phyloP scores from a whole-genome alignment of 1,140 invertebrate species.

The Diorhabda sublineata region DNA sequence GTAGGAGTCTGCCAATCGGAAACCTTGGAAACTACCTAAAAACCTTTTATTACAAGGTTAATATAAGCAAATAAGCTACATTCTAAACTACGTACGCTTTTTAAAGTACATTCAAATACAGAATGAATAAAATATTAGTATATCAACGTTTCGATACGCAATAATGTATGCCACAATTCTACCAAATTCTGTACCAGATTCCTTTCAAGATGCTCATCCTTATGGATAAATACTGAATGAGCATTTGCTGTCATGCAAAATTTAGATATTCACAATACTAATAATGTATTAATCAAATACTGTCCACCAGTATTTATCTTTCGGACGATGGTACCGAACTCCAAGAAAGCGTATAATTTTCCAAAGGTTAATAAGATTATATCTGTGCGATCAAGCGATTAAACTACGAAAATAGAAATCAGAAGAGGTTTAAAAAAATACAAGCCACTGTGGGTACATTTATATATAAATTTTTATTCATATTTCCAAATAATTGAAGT shows the following conservation, averaged over 20 bases:
- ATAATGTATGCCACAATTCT: not conserved
- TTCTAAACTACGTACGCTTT: slow-evolving; percentile 38
- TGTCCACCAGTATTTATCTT: not conserved
- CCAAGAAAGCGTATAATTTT: not conserved
- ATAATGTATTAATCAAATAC: too few relatives aligned
- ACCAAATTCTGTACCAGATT: not conserved
- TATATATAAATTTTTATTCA: not conserved
- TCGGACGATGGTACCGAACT: not conserved
- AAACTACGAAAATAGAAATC: not conserved
- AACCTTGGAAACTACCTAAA: slow-evolving; percentile 35
- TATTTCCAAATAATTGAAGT: too few relatives aligned
- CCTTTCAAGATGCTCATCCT: not conserved
- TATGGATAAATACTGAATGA: not conserved
- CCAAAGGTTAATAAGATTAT: not conserved
- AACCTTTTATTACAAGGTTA: slow-evolving; percentile 35
- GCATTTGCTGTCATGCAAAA: too few relatives aligned
- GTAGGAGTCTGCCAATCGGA: slow-evolving; percentile 41
- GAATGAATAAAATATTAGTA: not conserved
- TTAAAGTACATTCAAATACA: slow-evolving; percentile 31
- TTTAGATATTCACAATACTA: too few relatives aligned
- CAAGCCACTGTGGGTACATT: not conserved
- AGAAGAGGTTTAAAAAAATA: not conserved
- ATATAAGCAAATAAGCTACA: slow-evolving; percentile 41
- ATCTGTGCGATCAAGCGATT: not conserved
- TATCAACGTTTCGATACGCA: slow-evolving; percentile 1